Conservation (phyloP, 2,888 invertebrate genomes). For the Sialis lutaria region DNA sequence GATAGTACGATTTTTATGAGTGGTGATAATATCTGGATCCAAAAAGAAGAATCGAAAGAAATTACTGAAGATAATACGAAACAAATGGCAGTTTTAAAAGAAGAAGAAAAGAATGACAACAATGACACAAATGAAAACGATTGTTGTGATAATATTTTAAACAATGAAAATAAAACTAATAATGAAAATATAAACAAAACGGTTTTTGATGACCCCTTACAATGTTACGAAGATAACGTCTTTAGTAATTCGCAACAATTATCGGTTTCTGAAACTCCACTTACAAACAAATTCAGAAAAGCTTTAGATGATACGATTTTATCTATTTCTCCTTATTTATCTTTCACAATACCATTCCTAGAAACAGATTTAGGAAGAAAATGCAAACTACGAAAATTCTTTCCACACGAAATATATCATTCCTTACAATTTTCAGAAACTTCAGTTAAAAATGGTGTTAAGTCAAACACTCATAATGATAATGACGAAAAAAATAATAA, state of each 20-base stretch:
- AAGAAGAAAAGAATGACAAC: neutral
- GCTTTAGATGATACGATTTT: conserved; percentile 54
- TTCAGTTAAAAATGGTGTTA: conserved; percentile 14
- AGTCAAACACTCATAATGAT: neutral
- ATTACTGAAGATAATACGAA: neutral
- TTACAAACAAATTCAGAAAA: conserved; percentile 53
- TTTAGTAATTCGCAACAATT: conserved; percentile 24
- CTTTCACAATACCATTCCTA: conserved; percentile 70
- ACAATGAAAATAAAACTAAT: conserved; percentile 9
- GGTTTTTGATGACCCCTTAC: conserved; percentile 74
- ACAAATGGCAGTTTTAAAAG: neutral
- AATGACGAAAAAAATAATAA: conserved; percentile 1
- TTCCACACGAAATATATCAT: conserved; percentile 55
- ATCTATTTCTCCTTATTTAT: conserved; percentile 75
- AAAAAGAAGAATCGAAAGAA: neutral
- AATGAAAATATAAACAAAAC: conserved; percentile 24
- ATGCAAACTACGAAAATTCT: conserved; percentile 53
- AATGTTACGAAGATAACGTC: conserved; percentile 15
- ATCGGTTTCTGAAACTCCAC: conserved; percentile 37
- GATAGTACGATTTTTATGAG: neutral
- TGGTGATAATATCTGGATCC: neutral
- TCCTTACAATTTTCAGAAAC: conserved; percentile 39
- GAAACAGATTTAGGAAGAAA: conserved; percentile 70
- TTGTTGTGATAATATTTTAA: neutral
- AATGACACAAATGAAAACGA: neutral